Evolutionary conservation across 2,888 invertebrate species (phyloP), one percentile per base, ranked within the genome.

Genomic region (Sphaerophoria rueppellii): DNA sequence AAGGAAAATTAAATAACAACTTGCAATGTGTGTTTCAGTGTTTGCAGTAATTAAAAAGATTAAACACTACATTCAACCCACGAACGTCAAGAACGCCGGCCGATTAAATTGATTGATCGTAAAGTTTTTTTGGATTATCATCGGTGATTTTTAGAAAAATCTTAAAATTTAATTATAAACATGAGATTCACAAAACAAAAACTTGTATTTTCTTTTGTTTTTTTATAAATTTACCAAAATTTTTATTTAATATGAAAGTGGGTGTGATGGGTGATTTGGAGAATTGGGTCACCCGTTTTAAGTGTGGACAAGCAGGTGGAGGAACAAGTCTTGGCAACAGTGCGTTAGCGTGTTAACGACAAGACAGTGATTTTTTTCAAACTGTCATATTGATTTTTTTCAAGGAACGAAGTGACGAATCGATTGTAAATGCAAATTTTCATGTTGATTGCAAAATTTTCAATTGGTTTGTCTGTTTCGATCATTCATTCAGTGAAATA

Each of bases 61-160:
- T 24, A 12, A 43, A 76, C 71, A 34, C 12, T 58, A 77, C 40
- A 67, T 67, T 11, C 71, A 75, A 37, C 69, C 75, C 70, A 78
- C 71, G 65, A 78, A 78, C 63, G 69, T 69, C 73, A 65, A 78
- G 74, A 58, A 71, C 43, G 63, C 46, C 78, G 78, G 78, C 52
- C 82, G 82, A 83, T 80, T 80, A 76, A 80, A 76, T 80, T 79
- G 75, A 83, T 83, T 67, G 83, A 58, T 75, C 79, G 75, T 83
- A 72, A 79, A 60, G 80, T 72, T 37, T 24, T 71, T 16, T 24
- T 24, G 24, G 69, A 73, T 82, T 73, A 70, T 74, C 40, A 16
- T 61, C 9, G 54, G 76, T 61, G 40, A 77, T 58, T 72, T 79
- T 79, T 76, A 76, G 76, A 70, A 76, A 40, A 67, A 67, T 75